Conservation (phyloP, 2,888 invertebrate species). For the Drosophila helvetica region DNA sequence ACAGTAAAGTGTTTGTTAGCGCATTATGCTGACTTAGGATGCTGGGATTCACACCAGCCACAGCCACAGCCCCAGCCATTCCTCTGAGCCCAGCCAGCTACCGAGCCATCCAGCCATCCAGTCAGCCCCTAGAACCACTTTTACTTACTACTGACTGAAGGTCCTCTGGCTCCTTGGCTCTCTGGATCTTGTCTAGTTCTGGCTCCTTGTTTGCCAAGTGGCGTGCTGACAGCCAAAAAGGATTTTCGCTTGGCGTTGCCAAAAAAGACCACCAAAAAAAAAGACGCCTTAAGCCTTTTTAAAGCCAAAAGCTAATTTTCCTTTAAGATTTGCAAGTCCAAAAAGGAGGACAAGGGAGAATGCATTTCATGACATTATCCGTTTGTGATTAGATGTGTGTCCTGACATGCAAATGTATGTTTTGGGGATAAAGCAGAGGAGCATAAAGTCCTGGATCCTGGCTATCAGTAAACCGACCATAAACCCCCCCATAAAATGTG, state of each 20-base stretch:
- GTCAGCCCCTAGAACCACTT: constrained; percentile 54
- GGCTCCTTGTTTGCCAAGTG: constrained; percentile 75
- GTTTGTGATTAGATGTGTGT: constrained; percentile 75
- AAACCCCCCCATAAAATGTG: constrained; percentile 44
- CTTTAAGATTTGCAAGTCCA: constrained; percentile 69
- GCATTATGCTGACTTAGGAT: constrained; percentile 76
- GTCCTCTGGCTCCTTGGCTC: constrained; percentile 17
- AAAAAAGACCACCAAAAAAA: constrained; percentile 59
- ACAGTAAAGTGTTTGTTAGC: constrained; percentile 76
- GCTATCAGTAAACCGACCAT: constrained; percentile 40
- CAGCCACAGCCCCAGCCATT: constrained; percentile 3
- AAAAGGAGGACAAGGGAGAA: constrained; percentile 18
- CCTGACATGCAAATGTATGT: constrained; percentile 73
- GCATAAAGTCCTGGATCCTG: background rate
- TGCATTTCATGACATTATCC: constrained; percentile 67
- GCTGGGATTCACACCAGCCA: constrained; percentile 53
- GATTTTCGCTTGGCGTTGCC: constrained; percentile 74
- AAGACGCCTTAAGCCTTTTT: constrained; percentile 65
- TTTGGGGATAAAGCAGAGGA: constrained; percentile 14
- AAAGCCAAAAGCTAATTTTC: constrained; percentile 78
- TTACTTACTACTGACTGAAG: constrained; percentile 63
- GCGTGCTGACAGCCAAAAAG: constrained; percentile 79
- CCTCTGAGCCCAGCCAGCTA: constrained; percentile 2
- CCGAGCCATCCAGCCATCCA: background rate
- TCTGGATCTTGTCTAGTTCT: constrained; percentile 25